Evolutionary conservation across 37 sponge, comb jelly and placozoan species (phyloP), one percentile per base, ranked within the genome.

Genomic region (Geodia barretti): DNA sequence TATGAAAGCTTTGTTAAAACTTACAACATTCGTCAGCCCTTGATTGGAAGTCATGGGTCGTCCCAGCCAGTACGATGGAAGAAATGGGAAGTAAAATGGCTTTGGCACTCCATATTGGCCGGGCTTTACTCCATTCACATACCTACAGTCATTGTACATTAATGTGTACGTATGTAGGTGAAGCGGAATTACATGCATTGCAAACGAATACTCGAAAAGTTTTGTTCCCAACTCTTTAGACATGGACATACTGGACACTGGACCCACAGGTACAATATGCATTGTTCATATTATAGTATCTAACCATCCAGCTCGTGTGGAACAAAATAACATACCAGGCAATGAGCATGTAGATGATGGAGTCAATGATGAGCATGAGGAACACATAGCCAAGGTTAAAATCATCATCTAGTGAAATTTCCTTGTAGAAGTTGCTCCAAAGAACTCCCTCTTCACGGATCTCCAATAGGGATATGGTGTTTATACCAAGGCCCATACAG

Each of bases 71-170:
- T 90, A 92, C n/a, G 90, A 88, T 9, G 88, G 93, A 1, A 83
- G 86, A 34, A 84, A 32, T 73, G 81, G n/a, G 89, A 95, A 95
- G 82, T 91, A 91, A 79, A 86, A 89, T 84, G 89, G 93, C 74
- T 89, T 91, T 24, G 91, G 91, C n/a, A 97, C 84, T 0, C 97
- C 97, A 80, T 90, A 97, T 30, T 91, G 70, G 3, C 97, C 97
- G 26, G 97, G 97, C 81, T 89, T 92, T 59, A 97, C 92, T 40
- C 80, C 92, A 73, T 97, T 91, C 5, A 93, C 73, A 69, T 97
- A 97, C 95, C 95, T 95, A 62, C n/a, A n/a, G n/a, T n/a, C n/a
- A n/a, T n/a, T n/a, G n/a, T n/a, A n/a, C n/a, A n/a, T n/a, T n/a
- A n/a, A n/a, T n/a, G n/a, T n/a, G n/a, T n/a, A n/a, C n/a, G n/a